Evolutionary conservation across 2,113 vertebrate species (phyloP), one percentile per base, ranked within the genome.

Genomic region (Rhea pennata): DNA sequence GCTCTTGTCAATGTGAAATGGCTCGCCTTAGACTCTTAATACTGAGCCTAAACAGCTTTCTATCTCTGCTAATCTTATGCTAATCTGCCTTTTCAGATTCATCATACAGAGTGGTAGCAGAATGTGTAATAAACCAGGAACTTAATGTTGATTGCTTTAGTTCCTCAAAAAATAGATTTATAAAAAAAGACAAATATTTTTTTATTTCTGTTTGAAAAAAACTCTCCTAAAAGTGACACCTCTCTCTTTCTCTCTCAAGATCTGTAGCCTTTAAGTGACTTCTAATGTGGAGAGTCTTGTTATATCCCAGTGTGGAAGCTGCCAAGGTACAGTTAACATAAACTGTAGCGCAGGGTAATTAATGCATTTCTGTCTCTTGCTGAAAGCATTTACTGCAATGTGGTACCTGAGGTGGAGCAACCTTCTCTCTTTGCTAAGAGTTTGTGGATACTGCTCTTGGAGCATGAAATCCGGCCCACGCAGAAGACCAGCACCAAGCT

Each of bases 261-360:
- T 88, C 51, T 89, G 5, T 51, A 78, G 89, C 64, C 81, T 92
- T 95, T 95, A 80, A 74, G 67, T 93, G 92, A 89, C 82, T 91
- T 67, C 27, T 31, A 4, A 36, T 1, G 0, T 13, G 36, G 76
- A 78, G 81, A 53, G 44, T 50, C 81, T 33, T 81, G 40, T 39
- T 17, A 15, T n/a, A 33, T 54, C 84, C 12, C 51, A 69, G 75
- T 22, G 13, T 74, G 73, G 77, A 75, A 76, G 53, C 78, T 82
- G 62, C 74, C 74, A 36, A 84, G 81, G 82, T 77, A 50, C 88
- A 50, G 65, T 82, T 69, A 33, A 9, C 9, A 2, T 26, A 61
- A 56, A 16, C 84, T 23, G 6, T 1, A 44, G n/a, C 12, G 73
- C 66, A 13, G 3, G 0, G 80, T 3, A 33, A 51, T 19, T 70